These are phyloP conservation scores for Montipora capricornis DNA, from an alignment of 64 coral and sea anemone genomes.

Conservation along the genomic window DNA sequence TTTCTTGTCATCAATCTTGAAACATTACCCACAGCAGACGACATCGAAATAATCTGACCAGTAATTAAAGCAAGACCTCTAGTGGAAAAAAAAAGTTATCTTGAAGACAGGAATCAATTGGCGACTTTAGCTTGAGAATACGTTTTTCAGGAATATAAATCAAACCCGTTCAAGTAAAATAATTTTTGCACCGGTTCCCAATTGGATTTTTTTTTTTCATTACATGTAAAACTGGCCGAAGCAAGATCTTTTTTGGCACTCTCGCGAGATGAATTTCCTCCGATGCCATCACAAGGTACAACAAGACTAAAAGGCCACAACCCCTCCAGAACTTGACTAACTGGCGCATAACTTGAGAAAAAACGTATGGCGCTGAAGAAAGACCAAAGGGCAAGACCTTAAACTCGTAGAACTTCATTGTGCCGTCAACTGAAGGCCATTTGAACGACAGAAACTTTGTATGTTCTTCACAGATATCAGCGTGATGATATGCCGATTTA, in stretches of 20 bases:
- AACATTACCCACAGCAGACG: not conserved
- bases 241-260: not conserved
- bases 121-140: not conserved
- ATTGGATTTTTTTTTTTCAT: not conserved
- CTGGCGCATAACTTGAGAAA: not conserved
- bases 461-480: slow-evolving; percentile 18
- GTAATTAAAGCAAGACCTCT: not conserved
- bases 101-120: not conserved
- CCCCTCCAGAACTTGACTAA: not conserved
- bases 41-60: not conserved
- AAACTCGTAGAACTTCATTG: not conserved
- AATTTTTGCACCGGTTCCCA: not conserved
- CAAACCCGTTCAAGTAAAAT: not conserved
- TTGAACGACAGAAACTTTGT: slow-evolving; percentile 17
- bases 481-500: slow-evolving; percentile 25
- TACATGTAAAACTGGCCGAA: not conserved
- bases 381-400: slow-evolving; percentile 26
- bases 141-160: not conserved
- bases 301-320: not conserved
- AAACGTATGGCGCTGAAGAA: not conserved
- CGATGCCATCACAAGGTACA: not conserved
- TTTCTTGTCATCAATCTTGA: not conserved
- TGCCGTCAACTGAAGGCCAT: not conserved
- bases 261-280: not conserved
- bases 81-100: not conserved